These are phyloP conservation scores for Dromococcyx pavoninus DNA, from an alignment of 2,797 vertebrate genomes.

Conservation along the genomic window DNA sequence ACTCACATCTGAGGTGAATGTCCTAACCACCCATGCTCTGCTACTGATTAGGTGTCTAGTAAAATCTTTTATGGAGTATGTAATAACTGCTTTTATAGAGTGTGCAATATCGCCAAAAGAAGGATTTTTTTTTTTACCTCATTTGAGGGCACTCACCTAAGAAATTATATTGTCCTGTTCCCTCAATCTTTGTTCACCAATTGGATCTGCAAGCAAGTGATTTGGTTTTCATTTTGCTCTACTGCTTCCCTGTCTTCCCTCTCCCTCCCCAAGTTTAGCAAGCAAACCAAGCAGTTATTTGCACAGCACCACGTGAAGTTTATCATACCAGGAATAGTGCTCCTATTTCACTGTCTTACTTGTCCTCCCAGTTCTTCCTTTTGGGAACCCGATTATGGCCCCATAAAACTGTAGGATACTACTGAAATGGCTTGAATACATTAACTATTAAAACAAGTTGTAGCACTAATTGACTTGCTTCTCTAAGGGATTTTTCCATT, in stretches of 20 bases:
- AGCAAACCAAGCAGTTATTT: not conserved
- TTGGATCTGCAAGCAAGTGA: not conserved
- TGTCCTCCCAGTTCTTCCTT: conserved; percentile 59
- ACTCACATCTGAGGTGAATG: not conserved
- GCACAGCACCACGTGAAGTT: not conserved
- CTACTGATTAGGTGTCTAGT: not conserved
- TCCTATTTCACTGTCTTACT: conserved; percentile 48
- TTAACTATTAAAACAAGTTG: conserved; percentile 65
- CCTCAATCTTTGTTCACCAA: not conserved
- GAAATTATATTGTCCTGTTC: not conserved
- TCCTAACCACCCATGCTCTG: not conserved
- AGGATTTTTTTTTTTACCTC: not conserved
- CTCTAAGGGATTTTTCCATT: conserved; percentile 62
- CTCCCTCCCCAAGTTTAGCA: not conserved
- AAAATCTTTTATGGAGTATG: not conserved
- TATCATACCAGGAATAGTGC: conserved; percentile 1
- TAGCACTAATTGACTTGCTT: conserved; percentile 65
- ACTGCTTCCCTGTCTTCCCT: not conserved
- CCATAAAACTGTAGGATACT: conserved; percentile 60
- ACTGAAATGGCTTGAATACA: conserved; percentile 69
- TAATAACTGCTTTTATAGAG: not conserved
- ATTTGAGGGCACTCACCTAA: not conserved
- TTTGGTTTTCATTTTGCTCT: not conserved
- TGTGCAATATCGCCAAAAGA: not conserved
- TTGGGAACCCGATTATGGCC: conserved; percentile 64